These are phyloP conservation scores for Aldabrachelys gigantea DNA, from an alignment of 2,113 vertebrate species.

Conservation along the genomic window DNA sequence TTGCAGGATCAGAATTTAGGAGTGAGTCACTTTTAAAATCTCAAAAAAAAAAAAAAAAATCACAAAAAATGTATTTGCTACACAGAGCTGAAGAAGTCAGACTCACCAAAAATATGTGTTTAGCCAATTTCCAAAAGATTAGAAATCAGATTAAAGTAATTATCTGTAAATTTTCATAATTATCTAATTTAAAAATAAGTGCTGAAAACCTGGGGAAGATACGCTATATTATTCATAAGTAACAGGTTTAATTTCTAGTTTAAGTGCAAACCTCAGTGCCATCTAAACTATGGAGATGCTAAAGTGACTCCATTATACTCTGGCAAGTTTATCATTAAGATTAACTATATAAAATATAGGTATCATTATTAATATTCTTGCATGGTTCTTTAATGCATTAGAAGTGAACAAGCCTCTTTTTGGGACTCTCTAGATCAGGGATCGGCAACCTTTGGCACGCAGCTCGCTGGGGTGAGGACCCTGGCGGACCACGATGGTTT, in stretches of 20 bases:
- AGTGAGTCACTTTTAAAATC: not conserved
- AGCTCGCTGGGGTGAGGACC: no score
- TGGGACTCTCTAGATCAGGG: not conserved
- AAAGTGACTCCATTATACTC: not conserved
- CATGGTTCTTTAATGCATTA: not conserved
- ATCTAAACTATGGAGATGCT: not conserved
- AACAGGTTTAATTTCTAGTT: not conserved
- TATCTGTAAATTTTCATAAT: not conserved
- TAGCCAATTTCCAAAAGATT: not conserved
- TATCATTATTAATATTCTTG: not conserved
- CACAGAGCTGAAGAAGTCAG: not conserved
- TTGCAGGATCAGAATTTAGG: not conserved
- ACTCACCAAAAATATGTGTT: not conserved
- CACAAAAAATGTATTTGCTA: not conserved
- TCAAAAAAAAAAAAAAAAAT: not conserved
- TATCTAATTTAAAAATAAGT: slow-evolving; percentile 22
- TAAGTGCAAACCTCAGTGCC: slow-evolving; percentile 4
- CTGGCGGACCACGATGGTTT: no score
- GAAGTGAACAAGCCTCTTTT: not conserved
- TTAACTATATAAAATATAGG: not conserved
- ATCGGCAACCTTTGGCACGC: no score
- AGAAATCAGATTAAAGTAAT: not conserved
- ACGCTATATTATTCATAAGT: not conserved
- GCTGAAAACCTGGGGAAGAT: not conserved
- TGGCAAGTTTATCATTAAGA: not conserved